Base-by-base conservation (phyloP, 53 echinoderm and acorn worm genomes). In the Pentamera pediparva region DNA sequence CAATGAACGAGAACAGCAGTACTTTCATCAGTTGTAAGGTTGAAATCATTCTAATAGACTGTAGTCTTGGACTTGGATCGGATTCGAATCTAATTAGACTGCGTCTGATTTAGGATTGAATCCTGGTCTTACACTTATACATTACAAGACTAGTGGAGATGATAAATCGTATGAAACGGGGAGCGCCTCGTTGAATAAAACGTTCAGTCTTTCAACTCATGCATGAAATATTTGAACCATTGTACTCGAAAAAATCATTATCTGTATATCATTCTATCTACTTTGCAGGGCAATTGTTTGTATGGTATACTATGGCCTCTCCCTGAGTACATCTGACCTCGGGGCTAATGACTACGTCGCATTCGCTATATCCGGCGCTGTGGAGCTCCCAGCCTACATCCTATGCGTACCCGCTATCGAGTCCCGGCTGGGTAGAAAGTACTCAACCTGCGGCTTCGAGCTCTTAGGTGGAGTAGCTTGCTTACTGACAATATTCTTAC, bases 361-460 rank as follows among this genome's bases (percentile, higher is more conserved):
- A 0, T 86, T 86, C 62, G 69, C 71, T 18, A 67, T 86, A 35
- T 86, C 86, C 52, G 86, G 86, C 3, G 81, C 81, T 25, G 86
- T 86, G 15, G 86, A 86, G 76, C 65, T 86, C 8, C 86, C 86
- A 1, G 86, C 86, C 18, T 81, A 71, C 48, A 10, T 75, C 1
- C 62, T 59, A 27, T 65, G 54, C 18, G 12, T 86, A 18, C 76
- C 76, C 24, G 80, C 56, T 31, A 80, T 86, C 32, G 86, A 81
- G 36, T 79, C 56, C 27, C 73, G 39, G 12, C 59, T 76, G 8
- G 69, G 86, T 20, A 56, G 77, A 34, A 53, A 36, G 3, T 75
- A 54, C 56, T 32, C 70, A 1, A 70, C 49, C 52, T 32, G 49
- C 31, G 70, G 70, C 15, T 70, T 70, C 35, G 70, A 70, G n/a